Percentiles rank a stretch among this genome's conserved stretches.
Conservation (phyloP, 2,888 invertebrate genomes). For the Cynaeus angustus region DNA sequence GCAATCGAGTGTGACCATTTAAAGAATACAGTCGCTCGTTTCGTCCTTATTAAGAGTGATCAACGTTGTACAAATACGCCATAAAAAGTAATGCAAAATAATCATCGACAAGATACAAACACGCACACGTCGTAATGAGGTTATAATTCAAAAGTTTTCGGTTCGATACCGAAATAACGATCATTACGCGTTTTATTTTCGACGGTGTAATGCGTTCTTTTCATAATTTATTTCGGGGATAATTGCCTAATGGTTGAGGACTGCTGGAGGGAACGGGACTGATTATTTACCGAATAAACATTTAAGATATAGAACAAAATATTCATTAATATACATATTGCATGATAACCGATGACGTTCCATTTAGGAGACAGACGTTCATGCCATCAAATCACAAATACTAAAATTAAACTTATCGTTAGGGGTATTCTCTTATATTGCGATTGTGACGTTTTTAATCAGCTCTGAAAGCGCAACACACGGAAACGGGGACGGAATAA, state of each 20-base stretch:
- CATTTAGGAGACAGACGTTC: conserved; percentile 49
- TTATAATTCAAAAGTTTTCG: conserved; percentile 38
- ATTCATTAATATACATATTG: conserved; percentile 61
- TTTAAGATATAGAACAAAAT: conserved; percentile 57
- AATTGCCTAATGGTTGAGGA: conserved; percentile 38
- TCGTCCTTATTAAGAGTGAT: conserved; percentile 41
- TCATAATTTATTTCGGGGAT: conserved; percentile 20
- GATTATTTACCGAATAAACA: conserved; percentile 53
- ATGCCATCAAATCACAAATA: conserved; percentile 50
- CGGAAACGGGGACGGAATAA: conserved; percentile 10
- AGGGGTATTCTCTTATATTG: conserved; percentile 28
- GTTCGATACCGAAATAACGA: conserved; percentile 10
- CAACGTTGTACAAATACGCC: conserved; percentile 32
- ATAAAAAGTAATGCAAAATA: conserved; percentile 41
- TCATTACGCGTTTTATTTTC: conserved; percentile 24
- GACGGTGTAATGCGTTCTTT: conserved; percentile 1
- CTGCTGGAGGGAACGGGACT: conserved; percentile 23
- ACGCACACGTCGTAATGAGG: conserved; percentile 32
- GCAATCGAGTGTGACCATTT: conserved; percentile 40
- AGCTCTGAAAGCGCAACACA: conserved; percentile 38
- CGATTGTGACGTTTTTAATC: conserved; percentile 43
- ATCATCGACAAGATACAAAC: conserved; percentile 20
- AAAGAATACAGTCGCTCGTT: conserved; percentile 28
- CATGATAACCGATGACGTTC: conserved; percentile 59
- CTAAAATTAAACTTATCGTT: conserved; percentile 46